Conservation (phyloP, 2,888 invertebrate species). For the Caenorhabditis wallacei region DNA sequence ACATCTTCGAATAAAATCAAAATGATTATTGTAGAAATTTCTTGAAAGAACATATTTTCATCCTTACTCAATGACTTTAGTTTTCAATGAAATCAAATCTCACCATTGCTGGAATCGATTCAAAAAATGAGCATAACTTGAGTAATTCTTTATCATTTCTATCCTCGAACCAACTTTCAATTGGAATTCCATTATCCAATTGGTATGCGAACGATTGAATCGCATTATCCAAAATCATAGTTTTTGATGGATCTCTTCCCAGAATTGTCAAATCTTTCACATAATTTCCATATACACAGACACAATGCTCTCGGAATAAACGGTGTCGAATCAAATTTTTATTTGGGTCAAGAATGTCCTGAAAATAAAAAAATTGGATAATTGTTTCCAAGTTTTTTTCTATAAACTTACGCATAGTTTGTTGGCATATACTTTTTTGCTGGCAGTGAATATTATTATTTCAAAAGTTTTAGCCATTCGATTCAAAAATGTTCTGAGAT, state of each 20-base stretch:
- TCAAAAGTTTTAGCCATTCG: conserved; percentile 92
- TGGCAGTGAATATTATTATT: conserved; percentile 95
- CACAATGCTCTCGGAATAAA: conserved; percentile 95
- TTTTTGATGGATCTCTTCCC: conserved; percentile 92
- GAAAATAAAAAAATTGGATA: conserved; percentile 5
- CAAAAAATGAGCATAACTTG: conserved; percentile 93
- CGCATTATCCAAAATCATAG: conserved; percentile 92
- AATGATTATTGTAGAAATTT: neutral
- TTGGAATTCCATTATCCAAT: conserved; percentile 96
- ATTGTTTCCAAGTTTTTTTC: neutral
- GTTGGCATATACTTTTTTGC: conserved; percentile 96
- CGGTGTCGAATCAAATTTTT: conserved; percentile 92
- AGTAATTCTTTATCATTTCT: conserved; percentile 92
- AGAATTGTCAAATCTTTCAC: conserved; percentile 95
- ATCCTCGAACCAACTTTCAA: conserved; percentile 97
- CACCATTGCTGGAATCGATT: conserved; percentile 83
- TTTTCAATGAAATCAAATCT: conserved; percentile 6
- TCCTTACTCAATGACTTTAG: too few species aligned
- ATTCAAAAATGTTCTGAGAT: conserved; percentile 93
- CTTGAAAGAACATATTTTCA: too few species aligned
- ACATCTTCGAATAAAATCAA: too few species aligned
- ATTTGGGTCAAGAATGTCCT: conserved; percentile 92
- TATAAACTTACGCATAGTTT: conserved; percentile 87
- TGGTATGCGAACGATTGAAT: conserved; percentile 94
- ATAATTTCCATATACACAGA: conserved; percentile 95